A percentile compares a stretch with the other conserved stretches of the same genome.
Conservation (phyloP, 1,140 invertebrate genomes). For the Drosophila funebris region DNA sequence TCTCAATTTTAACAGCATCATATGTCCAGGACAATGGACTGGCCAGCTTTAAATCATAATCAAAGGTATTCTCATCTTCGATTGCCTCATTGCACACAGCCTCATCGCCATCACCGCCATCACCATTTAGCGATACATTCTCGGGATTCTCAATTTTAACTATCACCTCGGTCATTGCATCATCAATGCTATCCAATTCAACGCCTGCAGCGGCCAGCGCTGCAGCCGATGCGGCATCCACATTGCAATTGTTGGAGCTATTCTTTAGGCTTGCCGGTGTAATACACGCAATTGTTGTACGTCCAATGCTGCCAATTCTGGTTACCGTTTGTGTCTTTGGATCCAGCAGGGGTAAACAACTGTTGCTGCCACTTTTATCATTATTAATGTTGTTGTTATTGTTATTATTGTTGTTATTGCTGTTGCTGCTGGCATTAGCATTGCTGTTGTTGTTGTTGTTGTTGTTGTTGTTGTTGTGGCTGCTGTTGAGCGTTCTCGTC, state of each 20-base stretch:
- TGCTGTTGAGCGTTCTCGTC: slow-evolving; percentile 44
- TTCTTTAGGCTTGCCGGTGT: slow-evolving; percentile 63
- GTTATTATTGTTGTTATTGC: slow-evolving; percentile 41
- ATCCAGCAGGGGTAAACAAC: slow-evolving; percentile 29
- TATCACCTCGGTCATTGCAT: slow-evolving; percentile 78
- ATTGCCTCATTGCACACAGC: slow-evolving; percentile 72
- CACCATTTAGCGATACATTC: slow-evolving; percentile 68
- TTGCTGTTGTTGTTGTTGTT: slow-evolving; percentile 32
- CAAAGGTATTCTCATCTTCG: slow-evolving; percentile 73
- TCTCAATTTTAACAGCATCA: slow-evolving; percentile 79
- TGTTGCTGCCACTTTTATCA: background rate
- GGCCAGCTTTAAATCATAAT: slow-evolving; percentile 78
- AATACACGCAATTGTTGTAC: slow-evolving; percentile 78
- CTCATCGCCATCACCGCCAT: slow-evolving; percentile 70
- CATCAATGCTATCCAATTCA: slow-evolving; percentile 75
- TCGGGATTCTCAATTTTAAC: slow-evolving; percentile 80
- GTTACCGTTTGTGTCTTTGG: slow-evolving; percentile 70
- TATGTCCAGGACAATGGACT: slow-evolving; percentile 82
- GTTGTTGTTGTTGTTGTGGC: slow-evolving; percentile 43
- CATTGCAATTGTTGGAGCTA: slow-evolving; percentile 65
- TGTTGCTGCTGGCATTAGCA: slow-evolving; percentile 20
- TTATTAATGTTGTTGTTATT: slow-evolving; percentile 18
- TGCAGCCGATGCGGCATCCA: slow-evolving; percentile 74
- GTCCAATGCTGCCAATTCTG: slow-evolving; percentile 76
- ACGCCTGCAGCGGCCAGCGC: slow-evolving; percentile 75